Base-by-base conservation (phyloP, 2,113 vertebrate species). In the Chaetodon trifascialis region DNA sequence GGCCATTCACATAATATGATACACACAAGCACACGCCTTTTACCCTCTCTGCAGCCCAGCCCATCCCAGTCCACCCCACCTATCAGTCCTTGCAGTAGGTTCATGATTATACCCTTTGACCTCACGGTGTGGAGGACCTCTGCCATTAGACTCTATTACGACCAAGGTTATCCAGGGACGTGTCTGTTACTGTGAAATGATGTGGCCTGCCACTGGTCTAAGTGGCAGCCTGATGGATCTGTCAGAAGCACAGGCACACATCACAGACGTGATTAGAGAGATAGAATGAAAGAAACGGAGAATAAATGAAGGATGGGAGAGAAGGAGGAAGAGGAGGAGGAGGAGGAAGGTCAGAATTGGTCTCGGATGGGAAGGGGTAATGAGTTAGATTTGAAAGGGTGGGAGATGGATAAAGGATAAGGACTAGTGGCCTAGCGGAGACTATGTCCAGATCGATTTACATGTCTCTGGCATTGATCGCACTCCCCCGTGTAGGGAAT, bases 381-480 rank as follows among this genome's bases (percentile, higher is more conserved):
- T 86, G 83, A 90, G 74, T 17, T 38, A 66, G 72, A 83, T 84
- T 86, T 78, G 60, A 80, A 70, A 76, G 63, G 38, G 62, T 59
- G 65, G 76, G 74, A 82, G 83, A 86, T 80, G 42, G 81, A 91
- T 84, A 82, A 90, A 86, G 85, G 75, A 84, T 83, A 81, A 88
- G 75, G 74, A 86, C 83, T 82, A 82, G 66, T 16, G 12, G 88
- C 82, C 84, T 60, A 78, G 78, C 82, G 89, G 81, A 87, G 82
- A 89, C 85, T 88, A 59, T 90, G 90, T 93, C 85, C 83, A 67
- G 58, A 96, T 96, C 85, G 82, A 94, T 95, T 86, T 80, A 93
- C 93, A 93, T 91, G 93, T 93, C 89, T 92, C 74, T 88, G 86
- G 81, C 88, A 95, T 96, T 91, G 94, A 95, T 93, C 89, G 91